Conservation (phyloP, 2,113 vertebrate genomes). For the Ctenodactylus gundi region DNA sequence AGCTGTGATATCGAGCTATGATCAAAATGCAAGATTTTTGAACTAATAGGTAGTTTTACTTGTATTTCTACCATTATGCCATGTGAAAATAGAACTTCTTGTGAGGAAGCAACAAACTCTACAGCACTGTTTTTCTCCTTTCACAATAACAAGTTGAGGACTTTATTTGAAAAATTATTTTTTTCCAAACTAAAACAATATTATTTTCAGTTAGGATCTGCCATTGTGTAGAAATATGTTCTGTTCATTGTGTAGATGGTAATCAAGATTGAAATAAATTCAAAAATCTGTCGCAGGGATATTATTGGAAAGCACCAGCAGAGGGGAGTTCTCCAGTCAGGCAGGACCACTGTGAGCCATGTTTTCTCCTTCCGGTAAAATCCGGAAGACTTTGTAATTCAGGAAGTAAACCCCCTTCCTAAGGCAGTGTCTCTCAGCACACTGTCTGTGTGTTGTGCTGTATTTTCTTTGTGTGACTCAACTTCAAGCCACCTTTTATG, state of each 20-base stretch:
- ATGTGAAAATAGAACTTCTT: conserved; percentile 13
- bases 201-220: conserved; percentile 69
- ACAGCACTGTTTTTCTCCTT: neutral
- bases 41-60: neutral
- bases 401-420: neutral
- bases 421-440: neutral
- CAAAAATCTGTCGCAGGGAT: conserved; percentile 70
- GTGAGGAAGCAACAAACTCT: conserved; percentile 2
- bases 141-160: neutral
- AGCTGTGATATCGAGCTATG: neutral
- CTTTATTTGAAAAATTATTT: conserved; percentile 37
- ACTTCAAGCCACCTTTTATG: neutral
- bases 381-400: neutral
- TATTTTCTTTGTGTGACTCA: neutral
- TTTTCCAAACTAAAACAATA: conserved; percentile 54
- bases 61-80: neutral
- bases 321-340: conserved; percentile 55
- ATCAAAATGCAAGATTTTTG: neutral
- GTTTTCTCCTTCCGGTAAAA: conserved; percentile 26
- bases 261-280: conserved; percentile 80
- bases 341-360: neutral
- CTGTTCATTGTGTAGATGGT: conserved; percentile 73
- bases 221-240: conserved; percentile 74
- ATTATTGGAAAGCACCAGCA: conserved; percentile 61
- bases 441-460: neutral